A percentile compares a stretch with the other conserved stretches of the same genome.
Evolutionary conservation across 2,797 vertebrate species (phyloP).

Genomic region (Heterohyrax brucei): DNA sequence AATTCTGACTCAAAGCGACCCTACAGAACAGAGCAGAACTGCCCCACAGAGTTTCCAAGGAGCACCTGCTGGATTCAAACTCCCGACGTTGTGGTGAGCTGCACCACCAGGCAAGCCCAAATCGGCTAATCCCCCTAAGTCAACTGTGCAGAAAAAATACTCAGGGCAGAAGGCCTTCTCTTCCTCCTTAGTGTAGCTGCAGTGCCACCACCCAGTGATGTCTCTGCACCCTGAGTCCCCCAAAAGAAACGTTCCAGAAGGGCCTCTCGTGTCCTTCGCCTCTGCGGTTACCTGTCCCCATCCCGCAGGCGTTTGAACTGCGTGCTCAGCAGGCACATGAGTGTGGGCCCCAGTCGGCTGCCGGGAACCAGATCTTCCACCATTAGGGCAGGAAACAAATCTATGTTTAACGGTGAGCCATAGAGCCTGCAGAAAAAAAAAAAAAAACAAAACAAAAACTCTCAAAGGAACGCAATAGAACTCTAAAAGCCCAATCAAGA

Average conservation of each 20-base stretch:
- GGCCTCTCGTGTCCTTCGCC: not conserved
- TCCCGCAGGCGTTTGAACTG: conserved; percentile 96
- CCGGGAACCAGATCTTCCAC: conserved; percentile 98
- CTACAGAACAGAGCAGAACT: no score
- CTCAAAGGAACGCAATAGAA: not conserved
- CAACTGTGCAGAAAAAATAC: no score
- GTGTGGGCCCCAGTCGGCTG: conserved; percentile 96
- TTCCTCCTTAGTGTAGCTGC: not conserved
- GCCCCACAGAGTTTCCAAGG: no score
- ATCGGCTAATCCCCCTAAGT: no score
- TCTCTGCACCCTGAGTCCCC: fast-evolving
- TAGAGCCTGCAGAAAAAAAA: conserved; percentile 92
- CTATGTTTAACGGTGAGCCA: conserved; percentile 96
- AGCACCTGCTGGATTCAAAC: no score
- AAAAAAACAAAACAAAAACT: conserved; percentile 40
- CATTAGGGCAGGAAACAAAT: conserved; percentile 98
- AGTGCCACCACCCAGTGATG: not conserved
- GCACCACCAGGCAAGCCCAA: no score
- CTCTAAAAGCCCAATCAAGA: no score
- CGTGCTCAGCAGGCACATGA: conserved; percentile 96
- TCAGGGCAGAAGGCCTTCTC: fast-evolving
- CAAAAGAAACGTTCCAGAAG: fast-evolving
- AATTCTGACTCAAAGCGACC: no score
- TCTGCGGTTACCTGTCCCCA: conserved; percentile 94
- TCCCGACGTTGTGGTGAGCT: no score